phyloP scores from a whole-genome alignment of 2,888 invertebrate species.

The Leptopilina myrica region DNA sequence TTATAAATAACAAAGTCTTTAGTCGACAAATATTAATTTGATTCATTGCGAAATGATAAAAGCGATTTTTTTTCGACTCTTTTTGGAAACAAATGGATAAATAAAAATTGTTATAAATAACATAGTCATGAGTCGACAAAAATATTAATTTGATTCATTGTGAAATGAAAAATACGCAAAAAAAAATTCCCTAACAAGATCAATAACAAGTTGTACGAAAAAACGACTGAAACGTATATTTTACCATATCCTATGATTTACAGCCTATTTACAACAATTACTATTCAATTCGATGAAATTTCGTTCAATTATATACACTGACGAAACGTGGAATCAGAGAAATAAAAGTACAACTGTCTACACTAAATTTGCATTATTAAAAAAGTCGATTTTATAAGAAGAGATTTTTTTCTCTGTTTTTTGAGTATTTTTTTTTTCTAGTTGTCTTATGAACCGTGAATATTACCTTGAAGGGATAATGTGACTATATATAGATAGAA shows the following conservation, averaged over 20 bases:
- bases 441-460: conserved; percentile 59
- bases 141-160: not conserved
- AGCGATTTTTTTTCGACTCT: not conserved
- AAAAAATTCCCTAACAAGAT: not conserved
- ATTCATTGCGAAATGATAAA: too few species aligned
- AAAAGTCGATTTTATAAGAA: not conserved
- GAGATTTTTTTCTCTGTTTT: too few species aligned
- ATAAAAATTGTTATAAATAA: too few species aligned
- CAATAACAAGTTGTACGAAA: not conserved
- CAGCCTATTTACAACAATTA: not conserved
- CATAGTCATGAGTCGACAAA: too few species aligned
- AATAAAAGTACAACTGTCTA: conserved; percentile 22
- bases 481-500: conserved; percentile 50
- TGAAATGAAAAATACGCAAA: not conserved
- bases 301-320: not conserved
- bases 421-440: not conserved
- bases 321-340: conserved; percentile 1
- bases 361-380: not conserved
- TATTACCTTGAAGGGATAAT: conserved; percentile 60
- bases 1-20: too few species aligned
- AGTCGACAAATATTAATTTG: too few species aligned
- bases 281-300: conserved; percentile 20
- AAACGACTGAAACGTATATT: not conserved
- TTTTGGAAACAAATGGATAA: too few species aligned
- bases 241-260: conserved; percentile 7